phyloP scores from a whole-genome alignment of 2,113 vertebrate species.

The Xiphophorus maculatus region DNA sequence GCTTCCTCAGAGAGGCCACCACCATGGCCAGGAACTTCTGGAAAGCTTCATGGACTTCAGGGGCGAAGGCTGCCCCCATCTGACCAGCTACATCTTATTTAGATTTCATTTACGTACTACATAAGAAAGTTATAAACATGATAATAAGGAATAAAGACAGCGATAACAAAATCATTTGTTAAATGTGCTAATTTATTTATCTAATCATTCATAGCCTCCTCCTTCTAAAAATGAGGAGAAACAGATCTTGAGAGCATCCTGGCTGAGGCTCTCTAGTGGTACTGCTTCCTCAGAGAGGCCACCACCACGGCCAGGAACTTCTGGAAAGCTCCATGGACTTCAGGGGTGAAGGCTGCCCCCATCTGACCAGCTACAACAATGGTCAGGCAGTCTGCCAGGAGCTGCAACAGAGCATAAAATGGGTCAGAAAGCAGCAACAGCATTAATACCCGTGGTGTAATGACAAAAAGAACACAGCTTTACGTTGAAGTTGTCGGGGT shows the following conservation, averaged over 20 bases:
- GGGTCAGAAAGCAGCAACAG: background rate
- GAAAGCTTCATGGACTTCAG: slow-evolving; percentile 71
- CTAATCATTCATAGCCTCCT: too few species aligned
- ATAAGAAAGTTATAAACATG: too few species aligned
- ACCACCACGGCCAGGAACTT: slow-evolving; percentile 86
- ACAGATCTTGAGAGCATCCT: too few species aligned
- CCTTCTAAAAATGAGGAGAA: too few species aligned
- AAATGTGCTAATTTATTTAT: too few species aligned
- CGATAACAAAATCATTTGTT: too few species aligned
- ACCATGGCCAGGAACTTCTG: slow-evolving; percentile 86
- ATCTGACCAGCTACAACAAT: slow-evolving; percentile 74
- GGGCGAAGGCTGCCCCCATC: slow-evolving; percentile 71
- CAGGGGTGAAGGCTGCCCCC: slow-evolving; percentile 67
- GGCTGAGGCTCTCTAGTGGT: slow-evolving; percentile 71
- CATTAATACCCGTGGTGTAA: background rate
- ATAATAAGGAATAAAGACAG: too few species aligned
- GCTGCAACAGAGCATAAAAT: slow-evolving; percentile 68
- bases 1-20: slow-evolving; percentile 81
- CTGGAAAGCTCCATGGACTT: slow-evolving; percentile 78
- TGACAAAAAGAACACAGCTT: background rate
- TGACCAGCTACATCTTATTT: slow-evolving; percentile 54
- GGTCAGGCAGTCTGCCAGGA: slow-evolving; percentile 83
- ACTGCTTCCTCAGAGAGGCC: slow-evolving; percentile 80
- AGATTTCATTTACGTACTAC: too few species aligned
- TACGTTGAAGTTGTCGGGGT: slow-evolving; percentile 79